Percentiles rank a stretch among this genome's conserved stretches.
Conservation (phyloP, 1,140 invertebrate genomes). For the Campodea augens region DNA sequence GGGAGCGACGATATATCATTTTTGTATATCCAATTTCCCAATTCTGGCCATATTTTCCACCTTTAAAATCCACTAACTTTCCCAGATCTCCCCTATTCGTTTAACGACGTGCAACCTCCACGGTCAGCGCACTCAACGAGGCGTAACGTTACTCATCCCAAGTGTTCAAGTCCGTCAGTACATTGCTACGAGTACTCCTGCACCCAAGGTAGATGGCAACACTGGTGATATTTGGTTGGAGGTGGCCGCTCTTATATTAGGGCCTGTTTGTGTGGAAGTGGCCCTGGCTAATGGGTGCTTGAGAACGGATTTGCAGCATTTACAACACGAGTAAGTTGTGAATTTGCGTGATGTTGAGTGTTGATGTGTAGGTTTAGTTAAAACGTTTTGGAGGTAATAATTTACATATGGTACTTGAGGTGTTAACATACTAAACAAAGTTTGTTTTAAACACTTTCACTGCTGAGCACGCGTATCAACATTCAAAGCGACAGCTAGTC, state of each 20-base stretch:
- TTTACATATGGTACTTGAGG: no score
- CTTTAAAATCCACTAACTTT: no score
- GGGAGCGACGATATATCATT: no score
- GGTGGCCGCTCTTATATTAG: slow-evolving; percentile 71
- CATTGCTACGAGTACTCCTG: slow-evolving; percentile 30
- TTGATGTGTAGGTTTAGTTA: no score
- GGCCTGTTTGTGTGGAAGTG: slow-evolving; percentile 81
- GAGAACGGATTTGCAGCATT: slow-evolving; percentile 48
- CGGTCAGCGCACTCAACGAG: slow-evolving; percentile 68
- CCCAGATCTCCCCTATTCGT: slow-evolving; percentile 58
- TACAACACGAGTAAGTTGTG: slow-evolving; percentile 48
- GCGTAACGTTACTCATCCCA: slow-evolving; percentile 71
- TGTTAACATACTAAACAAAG: no score
- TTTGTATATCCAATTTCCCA: slow-evolving; percentile 2
- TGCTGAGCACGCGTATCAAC: no score
- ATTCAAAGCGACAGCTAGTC: no score
- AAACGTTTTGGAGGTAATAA: no score
- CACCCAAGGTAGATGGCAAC: slow-evolving; percentile 12
- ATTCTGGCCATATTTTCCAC: no score
- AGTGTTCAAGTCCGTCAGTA: slow-evolving; percentile 53
- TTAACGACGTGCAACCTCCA: slow-evolving; percentile 86
- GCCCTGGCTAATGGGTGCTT: slow-evolving; percentile 57
- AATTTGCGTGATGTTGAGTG: no score
- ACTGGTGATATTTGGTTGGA: slow-evolving; percentile 65
- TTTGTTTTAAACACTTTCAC: no score